Conservation (phyloP, 2,113 vertebrate species). For the Nicator chloris region DNA sequence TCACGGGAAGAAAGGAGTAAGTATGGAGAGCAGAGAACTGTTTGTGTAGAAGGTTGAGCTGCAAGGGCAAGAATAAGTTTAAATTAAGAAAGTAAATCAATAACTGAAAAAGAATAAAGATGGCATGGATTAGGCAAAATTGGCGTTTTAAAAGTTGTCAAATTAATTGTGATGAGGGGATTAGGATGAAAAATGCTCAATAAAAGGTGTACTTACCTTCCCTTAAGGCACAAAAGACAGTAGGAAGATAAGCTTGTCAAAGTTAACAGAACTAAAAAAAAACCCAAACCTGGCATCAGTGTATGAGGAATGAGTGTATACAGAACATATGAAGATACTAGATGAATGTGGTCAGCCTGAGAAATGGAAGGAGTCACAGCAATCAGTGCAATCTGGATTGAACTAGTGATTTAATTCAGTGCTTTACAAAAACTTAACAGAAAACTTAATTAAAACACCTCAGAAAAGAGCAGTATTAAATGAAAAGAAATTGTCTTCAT, state of each 20-base stretch:
- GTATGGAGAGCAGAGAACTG: background rate
- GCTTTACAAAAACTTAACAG: background rate
- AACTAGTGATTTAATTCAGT: background rate
- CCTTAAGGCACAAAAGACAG: background rate
- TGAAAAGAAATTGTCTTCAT: background rate
- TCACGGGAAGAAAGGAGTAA: background rate
- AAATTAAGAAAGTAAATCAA: background rate
- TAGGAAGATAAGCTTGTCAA: background rate
- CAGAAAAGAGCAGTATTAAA: background rate
- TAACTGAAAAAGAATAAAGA: background rate
- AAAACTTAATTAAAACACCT: background rate
- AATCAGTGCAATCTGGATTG: background rate
- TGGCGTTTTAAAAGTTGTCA: background rate
- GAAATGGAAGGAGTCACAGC: background rate
- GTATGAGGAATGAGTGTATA: background rate
- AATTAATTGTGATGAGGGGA: background rate
- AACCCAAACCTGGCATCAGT: background rate
- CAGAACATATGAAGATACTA: background rate
- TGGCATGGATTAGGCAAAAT: background rate
- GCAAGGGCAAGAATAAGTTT: background rate
- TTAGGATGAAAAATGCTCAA: background rate
- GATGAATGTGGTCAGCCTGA: background rate
- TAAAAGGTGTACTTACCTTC: background rate
- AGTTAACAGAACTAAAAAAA: background rate
- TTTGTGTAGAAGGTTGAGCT: background rate